A percentile compares a stretch with the other conserved stretches of the same genome.
phyloP scores from a whole-genome alignment of 1,140 invertebrate genomes.

The Calephelis nemesis region DNA sequence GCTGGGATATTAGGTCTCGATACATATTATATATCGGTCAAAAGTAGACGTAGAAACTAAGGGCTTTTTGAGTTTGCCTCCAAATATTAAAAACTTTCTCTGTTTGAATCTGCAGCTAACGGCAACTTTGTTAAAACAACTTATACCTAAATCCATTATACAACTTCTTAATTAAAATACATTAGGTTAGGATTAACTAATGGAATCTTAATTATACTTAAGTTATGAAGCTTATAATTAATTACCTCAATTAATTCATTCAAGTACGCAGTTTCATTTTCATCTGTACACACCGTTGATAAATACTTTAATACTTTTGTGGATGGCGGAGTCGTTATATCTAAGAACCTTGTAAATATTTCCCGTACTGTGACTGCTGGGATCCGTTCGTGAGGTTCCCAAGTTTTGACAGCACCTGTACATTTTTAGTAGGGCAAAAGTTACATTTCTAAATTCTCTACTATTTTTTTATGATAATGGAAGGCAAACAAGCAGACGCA shows the following conservation, averaged over 20 bases:
- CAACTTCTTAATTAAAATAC: conserved; percentile 8
- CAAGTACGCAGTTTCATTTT: conserved; percentile 81
- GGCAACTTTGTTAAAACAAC: conserved; percentile 3
- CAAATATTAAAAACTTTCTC: no score
- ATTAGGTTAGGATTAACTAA: conserved; percentile 12
- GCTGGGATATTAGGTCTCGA: no score
- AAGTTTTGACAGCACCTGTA: conserved; percentile 88
- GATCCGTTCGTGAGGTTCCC: conserved; percentile 91
- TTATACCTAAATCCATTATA: conserved; percentile 13
- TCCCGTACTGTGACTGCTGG: conserved; percentile 87
- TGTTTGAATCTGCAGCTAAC: no score
- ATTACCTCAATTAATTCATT: conserved; percentile 40
- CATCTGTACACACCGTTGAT: conserved; percentile 86
- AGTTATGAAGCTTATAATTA: conserved; percentile 1
- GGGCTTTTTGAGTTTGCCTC: no score
- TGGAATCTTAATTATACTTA: conserved; percentile 1
- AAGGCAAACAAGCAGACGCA: no score
- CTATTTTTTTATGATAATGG: no score
- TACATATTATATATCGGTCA: no score
- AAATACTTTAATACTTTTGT: conserved; percentile 92
- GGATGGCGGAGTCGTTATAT: conserved; percentile 96
- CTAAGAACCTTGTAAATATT: conserved; percentile 91
- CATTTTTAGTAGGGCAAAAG: no score
- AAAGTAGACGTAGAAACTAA: no score
- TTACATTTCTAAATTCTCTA: no score